Evolutionary conservation across 1,140 invertebrate species (phyloP), one percentile per base, ranked within the genome.

Genomic region (Sweltsa coloradensis): DNA sequence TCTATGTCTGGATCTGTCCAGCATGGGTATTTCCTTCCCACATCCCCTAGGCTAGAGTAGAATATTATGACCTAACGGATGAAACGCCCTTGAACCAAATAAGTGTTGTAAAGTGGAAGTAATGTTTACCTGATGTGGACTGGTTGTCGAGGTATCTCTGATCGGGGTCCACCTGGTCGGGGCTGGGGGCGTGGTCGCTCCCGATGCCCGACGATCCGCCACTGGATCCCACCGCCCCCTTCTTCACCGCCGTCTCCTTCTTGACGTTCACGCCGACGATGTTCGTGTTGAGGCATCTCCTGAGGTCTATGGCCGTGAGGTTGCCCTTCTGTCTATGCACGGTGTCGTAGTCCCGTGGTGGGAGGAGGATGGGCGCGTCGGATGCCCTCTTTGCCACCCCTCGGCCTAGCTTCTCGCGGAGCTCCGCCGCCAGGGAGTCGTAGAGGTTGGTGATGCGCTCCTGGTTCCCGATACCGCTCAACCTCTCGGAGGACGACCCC

Each of bases 331-430:
- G 81, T 45, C 89, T 69, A 56, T 88, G 84, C 5, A 86, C 79
- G 1, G 85, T 89, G 60, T 96, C 92, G 65, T 96, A 97, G 64
- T 96, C 93, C 34, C 89, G 76, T 0, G 92, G 91, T 1, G 93
- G 92, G 41, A 92, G 61, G 24, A 96, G 70, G 31, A 96, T 74
- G 1, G 91, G 90, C 0, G 62, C 65, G 4, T 63, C 23, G 41
- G 16, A 42, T 23, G 1, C 22, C 19, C 27, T 44, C 25, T 4
- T 21, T 1, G 18, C 22, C n/a, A 54, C 56, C 5, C 55, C 39
- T 3, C 50, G 51, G 21, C 75, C 79, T 52, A 96, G 68, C 62
- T 94, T 91, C 50, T 84, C 84, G 52, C 88, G 75, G 31, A 96
- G 67, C 60, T 97, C 93, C 0, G 89, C 89, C 5, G 91, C 89